phyloP scores from a whole-genome alignment of 1,140 invertebrate species.

The Saccostrea cuccullata region DNA sequence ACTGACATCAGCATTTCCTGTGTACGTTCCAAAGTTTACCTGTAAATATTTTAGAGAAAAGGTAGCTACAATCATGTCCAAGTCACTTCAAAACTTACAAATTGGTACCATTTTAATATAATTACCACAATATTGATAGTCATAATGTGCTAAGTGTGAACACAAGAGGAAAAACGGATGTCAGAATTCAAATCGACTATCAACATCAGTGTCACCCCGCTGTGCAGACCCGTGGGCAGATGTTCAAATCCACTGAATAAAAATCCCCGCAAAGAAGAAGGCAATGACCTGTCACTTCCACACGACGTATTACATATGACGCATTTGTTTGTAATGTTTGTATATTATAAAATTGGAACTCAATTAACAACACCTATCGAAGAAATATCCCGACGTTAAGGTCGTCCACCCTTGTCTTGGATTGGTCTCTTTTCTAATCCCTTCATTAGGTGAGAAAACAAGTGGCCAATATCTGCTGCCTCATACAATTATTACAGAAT shows the following conservation, averaged over 20 bases:
- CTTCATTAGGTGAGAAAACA: background rate
- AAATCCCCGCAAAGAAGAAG: background rate
- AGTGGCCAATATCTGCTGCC: background rate
- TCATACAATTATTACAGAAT: background rate
- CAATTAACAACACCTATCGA: background rate
- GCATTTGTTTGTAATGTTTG: background rate
- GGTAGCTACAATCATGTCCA: no score
- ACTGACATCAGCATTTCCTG: no score
- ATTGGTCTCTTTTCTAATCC: background rate
- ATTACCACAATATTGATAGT: no score
- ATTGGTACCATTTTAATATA: no score
- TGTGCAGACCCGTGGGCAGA: background rate
- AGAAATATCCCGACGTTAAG: background rate
- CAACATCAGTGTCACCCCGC: background rate
- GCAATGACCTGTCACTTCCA: slow-evolving; percentile 15
- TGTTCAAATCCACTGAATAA: slow-evolving; percentile 7
- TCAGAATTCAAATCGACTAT: background rate
- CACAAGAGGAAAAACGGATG: no score
- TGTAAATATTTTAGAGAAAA: no score
- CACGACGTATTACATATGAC: background rate
- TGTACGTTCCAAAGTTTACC: no score
- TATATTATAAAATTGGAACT: background rate
- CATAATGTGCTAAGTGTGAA: no score
- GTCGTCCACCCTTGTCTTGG: background rate
- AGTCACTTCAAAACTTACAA: no score